Percentiles rank a stretch among this genome's conserved stretches.
Evolutionary conservation across 2,888 invertebrate genomes (phyloP).

Genomic region (Caenorhabditis plicata): DNA sequence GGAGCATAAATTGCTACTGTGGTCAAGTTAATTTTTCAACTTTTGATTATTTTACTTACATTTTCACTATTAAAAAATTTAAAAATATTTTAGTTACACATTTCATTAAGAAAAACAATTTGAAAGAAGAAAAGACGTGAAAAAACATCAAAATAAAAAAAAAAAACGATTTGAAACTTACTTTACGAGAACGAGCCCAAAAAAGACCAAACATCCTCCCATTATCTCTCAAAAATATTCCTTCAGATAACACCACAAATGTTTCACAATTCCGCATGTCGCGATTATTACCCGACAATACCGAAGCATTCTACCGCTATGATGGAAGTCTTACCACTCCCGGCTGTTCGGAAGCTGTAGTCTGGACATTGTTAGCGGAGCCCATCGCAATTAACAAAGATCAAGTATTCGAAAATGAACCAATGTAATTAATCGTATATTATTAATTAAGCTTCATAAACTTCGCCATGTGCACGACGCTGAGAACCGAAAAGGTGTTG

Average conservation of each 20-base stretch:
- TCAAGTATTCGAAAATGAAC: constrained; percentile 25
- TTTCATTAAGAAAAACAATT: no score
- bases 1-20: no score
- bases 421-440: background rate
- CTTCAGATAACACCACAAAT: constrained; percentile 18
- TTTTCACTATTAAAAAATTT: no score
- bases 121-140: no score
- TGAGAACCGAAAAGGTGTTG: constrained; percentile 20
- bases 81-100: no score
- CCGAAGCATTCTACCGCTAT: constrained; percentile 54
- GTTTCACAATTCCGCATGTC: constrained; percentile 30
- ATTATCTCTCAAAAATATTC: no score
- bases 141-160: no score
- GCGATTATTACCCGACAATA: constrained; percentile 29
- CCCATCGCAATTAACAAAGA: constrained; percentile 54
- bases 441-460: constrained; percentile 39
- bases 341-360: constrained; percentile 58
- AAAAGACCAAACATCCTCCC: no score
- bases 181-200: no score
- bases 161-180: no score
- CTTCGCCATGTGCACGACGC: constrained; percentile 36
- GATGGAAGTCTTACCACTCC: constrained; percentile 65
- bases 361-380: constrained; percentile 63
- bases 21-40: no score
- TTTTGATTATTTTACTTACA: no score